Conservation (phyloP, 2,113 vertebrate species). For the Pogona vitticeps region DNA sequence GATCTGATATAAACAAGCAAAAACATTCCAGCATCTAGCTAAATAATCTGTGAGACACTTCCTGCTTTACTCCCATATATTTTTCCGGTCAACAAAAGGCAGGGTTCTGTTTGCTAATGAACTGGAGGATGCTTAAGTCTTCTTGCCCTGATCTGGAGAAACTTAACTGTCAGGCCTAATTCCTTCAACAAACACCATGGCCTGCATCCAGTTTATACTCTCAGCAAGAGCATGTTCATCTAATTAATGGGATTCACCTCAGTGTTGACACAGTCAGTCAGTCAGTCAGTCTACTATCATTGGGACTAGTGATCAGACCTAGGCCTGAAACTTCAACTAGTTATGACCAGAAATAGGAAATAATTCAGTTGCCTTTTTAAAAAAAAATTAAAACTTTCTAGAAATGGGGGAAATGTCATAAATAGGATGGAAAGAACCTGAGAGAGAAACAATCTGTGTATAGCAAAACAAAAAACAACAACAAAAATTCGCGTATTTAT, state of each 20-base stretch:
- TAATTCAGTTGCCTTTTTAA: not conserved
- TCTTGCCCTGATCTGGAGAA: constrained; percentile 20
- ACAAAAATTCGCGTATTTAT: too few species aligned
- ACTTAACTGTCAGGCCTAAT: too few species aligned
- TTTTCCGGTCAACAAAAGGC: constrained; percentile 32
- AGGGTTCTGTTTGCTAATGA: constrained; percentile 48
- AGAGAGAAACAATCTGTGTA: too few species aligned
- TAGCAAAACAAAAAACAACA: too few species aligned
- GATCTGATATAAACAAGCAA: constrained; percentile 56
- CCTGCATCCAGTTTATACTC: too few species aligned
- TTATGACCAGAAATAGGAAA: not conserved
- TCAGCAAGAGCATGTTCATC: too few species aligned
- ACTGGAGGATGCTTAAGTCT: constrained; percentile 25
- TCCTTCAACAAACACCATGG: not conserved
- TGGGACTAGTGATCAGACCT: too few species aligned
- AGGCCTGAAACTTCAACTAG: not conserved
- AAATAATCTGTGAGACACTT: constrained; percentile 47
- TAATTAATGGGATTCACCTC: too few species aligned
- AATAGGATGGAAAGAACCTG: not conserved
- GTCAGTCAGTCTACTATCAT: too few species aligned
- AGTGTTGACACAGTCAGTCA: too few species aligned
- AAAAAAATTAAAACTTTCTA: not conserved
- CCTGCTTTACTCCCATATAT: constrained; percentile 54
- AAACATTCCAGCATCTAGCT: constrained; percentile 51
- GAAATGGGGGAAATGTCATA: not conserved